phyloP scores from a whole-genome alignment of 2,113 vertebrate genomes.

The Strigops habroptila region DNA sequence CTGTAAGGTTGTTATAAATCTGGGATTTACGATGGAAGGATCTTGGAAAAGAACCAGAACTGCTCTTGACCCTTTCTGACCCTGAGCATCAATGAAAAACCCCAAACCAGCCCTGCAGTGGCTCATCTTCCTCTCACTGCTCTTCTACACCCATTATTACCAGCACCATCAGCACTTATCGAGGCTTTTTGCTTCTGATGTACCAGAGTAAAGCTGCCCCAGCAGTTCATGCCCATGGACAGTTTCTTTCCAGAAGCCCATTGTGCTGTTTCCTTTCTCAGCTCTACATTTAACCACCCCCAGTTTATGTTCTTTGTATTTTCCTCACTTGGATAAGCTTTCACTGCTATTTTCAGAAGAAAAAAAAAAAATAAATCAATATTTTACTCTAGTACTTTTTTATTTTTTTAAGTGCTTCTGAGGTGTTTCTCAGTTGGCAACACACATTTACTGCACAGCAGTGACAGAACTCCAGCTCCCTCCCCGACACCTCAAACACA shows the following conservation, averaged over 20 bases:
- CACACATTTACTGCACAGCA: background rate
- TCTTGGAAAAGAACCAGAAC: background rate
- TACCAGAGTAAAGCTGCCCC: background rate
- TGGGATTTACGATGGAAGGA: background rate
- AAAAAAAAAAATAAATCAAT: background rate
- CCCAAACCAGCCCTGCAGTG: background rate
- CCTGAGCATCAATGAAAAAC: fast-evolving
- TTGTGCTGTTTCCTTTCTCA: background rate
- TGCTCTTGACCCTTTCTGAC: background rate
- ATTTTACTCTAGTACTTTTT: background rate
- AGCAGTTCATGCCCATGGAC: fast-evolving
- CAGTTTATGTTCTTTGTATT: background rate
- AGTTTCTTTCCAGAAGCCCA: background rate
- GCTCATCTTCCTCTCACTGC: background rate
- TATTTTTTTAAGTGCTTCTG: background rate
- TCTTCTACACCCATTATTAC: background rate
- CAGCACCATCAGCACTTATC: fast-evolving
- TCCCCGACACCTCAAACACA: background rate
- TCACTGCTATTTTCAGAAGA: background rate
- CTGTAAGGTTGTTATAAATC: background rate
- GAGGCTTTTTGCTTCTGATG: background rate
- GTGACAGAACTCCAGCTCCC: background rate
- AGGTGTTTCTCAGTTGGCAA: background rate
- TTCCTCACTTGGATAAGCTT: conserved; percentile 29
- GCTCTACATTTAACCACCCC: background rate